A percentile compares a stretch with the other conserved stretches of the same genome.
Evolutionary conservation across 2,888 invertebrate genomes (phyloP).

Genomic region (Cryptocephalus moraei): DNA sequence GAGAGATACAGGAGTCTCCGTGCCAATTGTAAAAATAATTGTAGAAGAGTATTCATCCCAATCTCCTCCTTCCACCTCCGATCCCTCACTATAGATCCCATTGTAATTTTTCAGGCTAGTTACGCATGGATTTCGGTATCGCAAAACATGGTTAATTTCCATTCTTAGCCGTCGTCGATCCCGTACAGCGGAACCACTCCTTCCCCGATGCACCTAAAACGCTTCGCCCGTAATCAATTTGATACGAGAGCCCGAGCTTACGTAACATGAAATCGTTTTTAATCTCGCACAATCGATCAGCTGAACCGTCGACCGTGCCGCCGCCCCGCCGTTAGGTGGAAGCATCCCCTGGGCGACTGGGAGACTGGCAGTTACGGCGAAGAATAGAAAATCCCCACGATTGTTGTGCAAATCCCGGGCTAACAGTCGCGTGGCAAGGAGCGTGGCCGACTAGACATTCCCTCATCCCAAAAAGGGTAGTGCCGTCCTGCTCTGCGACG

Average conservation of each 20-base stretch:
- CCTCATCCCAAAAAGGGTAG: constrained; percentile 5
- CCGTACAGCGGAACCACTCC: too few relatives aligned
- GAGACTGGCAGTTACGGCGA: constrained; percentile 30
- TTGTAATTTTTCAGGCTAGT: too few relatives aligned
- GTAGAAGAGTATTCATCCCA: too few relatives aligned
- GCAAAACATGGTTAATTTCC: too few relatives aligned
- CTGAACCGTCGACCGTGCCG: neutral
- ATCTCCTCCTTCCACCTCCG: too few relatives aligned
- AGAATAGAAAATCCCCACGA: constrained; percentile 34
- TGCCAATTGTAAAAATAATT: too few relatives aligned
- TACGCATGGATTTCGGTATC: too few relatives aligned
- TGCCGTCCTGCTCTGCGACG: neutral
- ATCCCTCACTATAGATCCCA: too few relatives aligned
- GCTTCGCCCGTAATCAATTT: neutral
- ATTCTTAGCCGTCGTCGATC: too few relatives aligned
- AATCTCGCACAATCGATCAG: neutral
- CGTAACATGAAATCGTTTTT: neutral
- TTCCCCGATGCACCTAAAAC: too few relatives aligned
- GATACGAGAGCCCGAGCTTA: neutral
- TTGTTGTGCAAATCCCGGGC: constrained; percentile 36
- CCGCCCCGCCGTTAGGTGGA: neutral
- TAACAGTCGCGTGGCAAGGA: constrained; percentile 35
- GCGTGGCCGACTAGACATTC: constrained; percentile 38
- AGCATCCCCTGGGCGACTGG: constrained; percentile 4
- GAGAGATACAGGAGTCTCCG: too few relatives aligned